A percentile compares a stretch with the other conserved stretches of the same genome.
These are phyloP conservation scores for Diploptera punctata DNA, from an alignment of 2,888 invertebrate genomes.

Conservation along the genomic window DNA sequence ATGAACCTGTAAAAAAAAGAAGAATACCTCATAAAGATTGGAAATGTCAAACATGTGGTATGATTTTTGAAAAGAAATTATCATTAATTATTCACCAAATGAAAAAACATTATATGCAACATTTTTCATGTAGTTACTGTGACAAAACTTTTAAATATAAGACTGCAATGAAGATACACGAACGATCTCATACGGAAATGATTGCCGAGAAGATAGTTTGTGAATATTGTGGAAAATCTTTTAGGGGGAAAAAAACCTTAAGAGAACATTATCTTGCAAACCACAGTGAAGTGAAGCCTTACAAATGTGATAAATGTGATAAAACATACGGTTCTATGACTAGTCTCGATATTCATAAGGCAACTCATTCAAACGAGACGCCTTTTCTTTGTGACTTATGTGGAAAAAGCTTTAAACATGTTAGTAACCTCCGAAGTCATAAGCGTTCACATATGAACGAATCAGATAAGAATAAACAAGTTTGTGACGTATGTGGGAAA, in stretches of 20 bases:
- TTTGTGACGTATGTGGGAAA: slow-evolving; percentile 56
- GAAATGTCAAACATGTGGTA: slow-evolving; percentile 38
- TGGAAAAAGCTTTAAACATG: slow-evolving; percentile 53
- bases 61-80: slow-evolving; percentile 17
- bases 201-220: slow-evolving; percentile 27
- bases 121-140: slow-evolving; percentile 33
- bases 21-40: slow-evolving; percentile 7
- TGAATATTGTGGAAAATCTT: slow-evolving; percentile 39
- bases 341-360: slow-evolving; percentile 51
- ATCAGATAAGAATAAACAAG: slow-evolving; percentile 50
- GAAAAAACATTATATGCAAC: slow-evolving; percentile 19
- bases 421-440: slow-evolving; percentile 51
- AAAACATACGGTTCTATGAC: slow-evolving; percentile 50
- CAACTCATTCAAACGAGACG: slow-evolving; percentile 47
- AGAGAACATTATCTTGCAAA: slow-evolving; percentile 49
- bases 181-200: slow-evolving; percentile 19
- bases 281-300: slow-evolving; percentile 45
- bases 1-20: background rate
- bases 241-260: slow-evolving; percentile 45
- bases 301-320: slow-evolving; percentile 49
- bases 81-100: slow-evolving; percentile 30
- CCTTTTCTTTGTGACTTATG: slow-evolving; percentile 53
- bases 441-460: slow-evolving; percentile 52
- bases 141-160: slow-evolving; percentile 29
- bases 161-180: slow-evolving; percentile 19